Percentiles rank a stretch among this genome's conserved stretches.
phyloP scores from a whole-genome alignment of 2,113 vertebrate species.

The Corythaeola cristata region DNA sequence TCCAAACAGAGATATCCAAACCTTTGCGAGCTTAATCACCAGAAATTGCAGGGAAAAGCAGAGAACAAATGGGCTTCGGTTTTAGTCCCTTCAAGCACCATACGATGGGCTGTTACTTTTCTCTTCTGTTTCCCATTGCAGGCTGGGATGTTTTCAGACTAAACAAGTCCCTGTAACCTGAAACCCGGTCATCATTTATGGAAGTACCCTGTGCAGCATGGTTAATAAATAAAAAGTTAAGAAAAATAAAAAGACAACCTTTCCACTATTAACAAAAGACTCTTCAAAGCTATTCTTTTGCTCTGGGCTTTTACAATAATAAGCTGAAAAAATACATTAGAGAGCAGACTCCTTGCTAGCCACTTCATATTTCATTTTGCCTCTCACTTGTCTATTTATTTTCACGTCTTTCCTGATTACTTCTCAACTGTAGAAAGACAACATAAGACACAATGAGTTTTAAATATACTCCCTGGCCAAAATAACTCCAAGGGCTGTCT shows the following conservation, averaged over 20 bases:
- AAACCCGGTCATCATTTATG: constrained; percentile 26
- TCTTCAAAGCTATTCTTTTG: constrained; percentile 67
- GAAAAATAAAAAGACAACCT: constrained; percentile 39
- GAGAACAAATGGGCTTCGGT: neutral
- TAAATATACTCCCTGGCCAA: constrained; percentile 67
- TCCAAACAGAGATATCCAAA: neutral
- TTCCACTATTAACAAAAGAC: constrained; percentile 43
- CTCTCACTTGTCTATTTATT: constrained; percentile 69
- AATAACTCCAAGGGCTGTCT: constrained; percentile 59
- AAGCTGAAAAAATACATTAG: constrained; percentile 67
- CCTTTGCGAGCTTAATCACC: neutral
- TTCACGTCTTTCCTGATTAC: constrained; percentile 66
- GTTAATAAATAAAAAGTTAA: constrained; percentile 67
- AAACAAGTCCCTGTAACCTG: constrained; percentile 42
- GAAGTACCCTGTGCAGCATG: neutral
- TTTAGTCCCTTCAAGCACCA: neutral
- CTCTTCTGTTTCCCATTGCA: constrained; percentile 28
- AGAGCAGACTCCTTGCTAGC: constrained; percentile 52
- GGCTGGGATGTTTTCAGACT: constrained; percentile 56
- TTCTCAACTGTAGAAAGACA: constrained; percentile 61
- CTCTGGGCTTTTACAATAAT: constrained; percentile 70
- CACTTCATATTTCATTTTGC: constrained; percentile 72
- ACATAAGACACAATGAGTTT: constrained; percentile 63
- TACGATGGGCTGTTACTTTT: neutral
- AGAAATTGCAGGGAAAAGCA: constrained; percentile 1